These are phyloP conservation scores for Cephalophus harveyi DNA, from an alignment of 2,113 vertebrate genomes.

Conservation along the genomic window DNA sequence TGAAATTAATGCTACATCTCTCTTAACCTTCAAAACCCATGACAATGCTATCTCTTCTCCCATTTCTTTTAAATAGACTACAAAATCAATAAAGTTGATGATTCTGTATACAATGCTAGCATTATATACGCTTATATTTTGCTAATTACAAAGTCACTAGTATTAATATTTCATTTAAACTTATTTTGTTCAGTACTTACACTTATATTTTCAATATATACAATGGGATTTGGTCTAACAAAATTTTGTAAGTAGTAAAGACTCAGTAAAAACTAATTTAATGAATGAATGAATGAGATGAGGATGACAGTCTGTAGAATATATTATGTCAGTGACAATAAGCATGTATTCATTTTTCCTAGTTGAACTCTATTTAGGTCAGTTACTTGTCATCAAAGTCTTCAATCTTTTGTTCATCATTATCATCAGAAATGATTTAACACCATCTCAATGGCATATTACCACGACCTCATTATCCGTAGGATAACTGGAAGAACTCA, in stretches of 20 bases:
- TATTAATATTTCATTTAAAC: neutral
- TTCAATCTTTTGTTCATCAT: neutral
- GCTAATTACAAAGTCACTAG: neutral
- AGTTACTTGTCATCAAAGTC: neutral
- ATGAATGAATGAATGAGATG: neutral
- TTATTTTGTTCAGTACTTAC: neutral
- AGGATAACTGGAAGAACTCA: neutral
- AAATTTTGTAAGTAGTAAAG: neutral
- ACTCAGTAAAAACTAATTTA: neutral
- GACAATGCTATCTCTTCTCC: neutral
- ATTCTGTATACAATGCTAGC: neutral
- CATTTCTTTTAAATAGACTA: neutral
- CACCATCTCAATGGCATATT: neutral
- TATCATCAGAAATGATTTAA: neutral
- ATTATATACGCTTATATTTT: neutral
- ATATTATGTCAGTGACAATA: neutral
- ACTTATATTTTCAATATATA: neutral
- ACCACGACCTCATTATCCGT: neutral
- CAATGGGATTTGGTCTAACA: neutral
- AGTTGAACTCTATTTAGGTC: neutral
- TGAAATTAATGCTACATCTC: neutral
- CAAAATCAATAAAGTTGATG: neutral
- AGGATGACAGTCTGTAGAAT: neutral
- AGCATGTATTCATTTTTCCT: neutral
- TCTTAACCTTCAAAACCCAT: neutral